Percentiles rank a stretch among this genome's conserved stretches.
Conservation (phyloP, 2,888 invertebrate genomes). For the Aphidius colemani region DNA sequence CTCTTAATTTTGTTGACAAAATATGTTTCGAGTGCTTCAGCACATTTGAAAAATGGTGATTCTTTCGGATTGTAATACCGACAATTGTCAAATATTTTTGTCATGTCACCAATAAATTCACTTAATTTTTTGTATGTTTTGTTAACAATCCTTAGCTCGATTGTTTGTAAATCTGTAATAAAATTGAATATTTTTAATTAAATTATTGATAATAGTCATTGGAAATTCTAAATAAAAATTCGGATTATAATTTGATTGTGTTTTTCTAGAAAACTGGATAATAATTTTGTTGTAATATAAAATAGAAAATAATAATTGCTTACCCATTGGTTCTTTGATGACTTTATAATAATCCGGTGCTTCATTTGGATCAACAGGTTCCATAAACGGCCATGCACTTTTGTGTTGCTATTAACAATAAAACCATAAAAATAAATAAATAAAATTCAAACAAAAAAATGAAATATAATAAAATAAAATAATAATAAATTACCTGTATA, state of each 20-base stretch:
- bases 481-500: slow-evolving; percentile 69
- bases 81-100: slow-evolving; percentile 98
- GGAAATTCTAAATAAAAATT: slow-evolving; percentile 31
- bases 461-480: slow-evolving; percentile 9
- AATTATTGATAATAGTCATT: no score
- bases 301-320: slow-evolving; percentile 46
- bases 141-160: slow-evolving; percentile 84
- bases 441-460: slow-evolving; percentile 21
- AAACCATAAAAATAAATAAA: slow-evolving; percentile 14
- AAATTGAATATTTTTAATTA: slow-evolving; percentile 23
- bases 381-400: slow-evolving; percentile 97
- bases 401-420: slow-evolving; percentile 75
- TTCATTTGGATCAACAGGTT: slow-evolving; percentile 94
- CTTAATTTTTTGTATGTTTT: slow-evolving; percentile 84
- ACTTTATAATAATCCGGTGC: slow-evolving; percentile 97
- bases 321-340: slow-evolving; percentile 95
- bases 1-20: slow-evolving; percentile 93
- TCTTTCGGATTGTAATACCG: slow-evolving; percentile 96
- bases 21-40: slow-evolving; percentile 91
- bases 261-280: no score
- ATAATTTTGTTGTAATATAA: neutral
- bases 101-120: slow-evolving; percentile 97
- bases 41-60: slow-evolving; percentile 94
- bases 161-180: slow-evolving; percentile 85
- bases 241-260: slow-evolving; percentile 74